These are phyloP conservation scores for Myotis yumanensis DNA, from an alignment of 2,113 vertebrate genomes.

Conservation along the genomic window DNA sequence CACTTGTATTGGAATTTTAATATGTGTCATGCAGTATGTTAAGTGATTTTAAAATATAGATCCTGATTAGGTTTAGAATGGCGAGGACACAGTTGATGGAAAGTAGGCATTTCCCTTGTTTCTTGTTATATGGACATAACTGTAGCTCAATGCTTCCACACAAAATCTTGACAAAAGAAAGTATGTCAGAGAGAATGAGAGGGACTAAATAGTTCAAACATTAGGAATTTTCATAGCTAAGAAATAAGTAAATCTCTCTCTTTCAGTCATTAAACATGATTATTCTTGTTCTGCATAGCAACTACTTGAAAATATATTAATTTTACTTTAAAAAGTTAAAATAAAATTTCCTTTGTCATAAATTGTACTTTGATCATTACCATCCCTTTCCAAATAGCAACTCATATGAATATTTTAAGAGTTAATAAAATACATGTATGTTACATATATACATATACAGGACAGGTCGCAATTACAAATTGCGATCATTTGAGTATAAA, in stretches of 20 bases:
- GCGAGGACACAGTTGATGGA: background rate
- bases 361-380: background rate
- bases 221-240: background rate
- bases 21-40: background rate
- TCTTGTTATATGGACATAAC: background rate
- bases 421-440: background rate
- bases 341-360: background rate
- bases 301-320: background rate
- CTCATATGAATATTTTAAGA: background rate
- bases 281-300: background rate
- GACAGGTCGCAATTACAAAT: background rate
- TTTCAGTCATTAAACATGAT: background rate
- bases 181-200: background rate
- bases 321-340: background rate
- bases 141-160: background rate
- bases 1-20: background rate
- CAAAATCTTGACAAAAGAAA: background rate
- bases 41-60: background rate
- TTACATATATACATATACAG: background rate
- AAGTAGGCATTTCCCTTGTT: background rate
- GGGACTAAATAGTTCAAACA: background rate
- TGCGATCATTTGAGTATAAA: background rate
- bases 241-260: background rate
- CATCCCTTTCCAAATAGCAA: background rate
- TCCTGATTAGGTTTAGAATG: background rate